Percentiles rank a stretch among this genome's conserved stretches.
phyloP scores from a whole-genome alignment of 2,113 vertebrate species.

The Thermophis baileyi region DNA sequence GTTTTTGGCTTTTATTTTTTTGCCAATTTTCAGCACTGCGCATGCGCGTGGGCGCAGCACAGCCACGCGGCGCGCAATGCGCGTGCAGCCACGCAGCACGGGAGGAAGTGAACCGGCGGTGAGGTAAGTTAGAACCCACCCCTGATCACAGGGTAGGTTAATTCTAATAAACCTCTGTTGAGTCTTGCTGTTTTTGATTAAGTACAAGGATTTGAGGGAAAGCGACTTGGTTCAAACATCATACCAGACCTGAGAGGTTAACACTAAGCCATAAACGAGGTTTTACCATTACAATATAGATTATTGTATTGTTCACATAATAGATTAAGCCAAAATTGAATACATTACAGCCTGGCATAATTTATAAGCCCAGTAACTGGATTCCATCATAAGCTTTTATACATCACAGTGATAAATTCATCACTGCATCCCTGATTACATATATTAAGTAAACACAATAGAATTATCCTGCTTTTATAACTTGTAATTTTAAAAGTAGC shows the following conservation, averaged over 20 bases:
- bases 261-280: not conserved
- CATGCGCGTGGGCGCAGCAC: too few relatives aligned
- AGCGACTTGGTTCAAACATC: not conserved
- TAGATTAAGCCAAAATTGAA: not conserved
- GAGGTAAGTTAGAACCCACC: too few relatives aligned
- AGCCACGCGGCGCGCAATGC: too few relatives aligned
- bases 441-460: not conserved
- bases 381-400: not conserved
- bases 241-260: not conserved
- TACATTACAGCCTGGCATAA: not conserved
- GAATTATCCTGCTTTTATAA: not conserved
- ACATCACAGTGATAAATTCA: not conserved
- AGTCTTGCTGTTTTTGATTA: not conserved
- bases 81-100: too few relatives aligned
- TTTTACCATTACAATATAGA: not conserved
- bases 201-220: not conserved
- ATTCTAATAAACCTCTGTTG: not conserved
- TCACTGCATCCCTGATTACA: not conserved
- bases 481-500: not conserved
- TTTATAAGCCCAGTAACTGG: not conserved
- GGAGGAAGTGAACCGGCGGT: too few relatives aligned
- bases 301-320: not conserved
- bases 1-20: too few relatives aligned
- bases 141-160: not conserved
- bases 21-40: too few relatives aligned